These are phyloP conservation scores for Sebastolobus altivelis DNA, from an alignment of 2,797 vertebrate genomes.

Conservation along the genomic window DNA sequence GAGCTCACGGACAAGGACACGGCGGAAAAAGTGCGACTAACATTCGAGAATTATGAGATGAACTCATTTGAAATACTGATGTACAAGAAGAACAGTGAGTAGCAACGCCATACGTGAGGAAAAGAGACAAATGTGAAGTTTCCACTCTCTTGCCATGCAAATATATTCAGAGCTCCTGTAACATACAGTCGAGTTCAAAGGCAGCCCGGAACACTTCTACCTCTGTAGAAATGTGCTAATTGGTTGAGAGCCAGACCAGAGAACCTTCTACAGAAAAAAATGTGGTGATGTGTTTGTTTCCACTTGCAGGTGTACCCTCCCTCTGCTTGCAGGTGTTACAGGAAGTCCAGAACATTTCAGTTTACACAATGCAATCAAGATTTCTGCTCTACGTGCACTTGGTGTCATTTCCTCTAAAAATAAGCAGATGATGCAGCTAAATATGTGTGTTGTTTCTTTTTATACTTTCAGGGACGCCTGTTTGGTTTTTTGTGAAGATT, in stretches of 20 bases:
- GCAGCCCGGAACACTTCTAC: conserved; percentile 62
- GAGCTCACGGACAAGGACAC: conserved; percentile 99
- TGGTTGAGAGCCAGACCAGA: conserved; percentile 58
- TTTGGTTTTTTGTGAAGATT: conserved; percentile 99
- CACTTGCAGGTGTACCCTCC: conserved; percentile 28
- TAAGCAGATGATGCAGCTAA: conserved; percentile 21
- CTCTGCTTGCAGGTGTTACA: conserved; percentile 35
- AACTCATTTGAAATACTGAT: conserved; percentile 99
- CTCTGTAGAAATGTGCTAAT: conserved; percentile 69
- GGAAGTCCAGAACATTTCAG: conserved; percentile 24
- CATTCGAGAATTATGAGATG: conserved; percentile 99
- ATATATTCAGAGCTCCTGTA: conserved; percentile 66
- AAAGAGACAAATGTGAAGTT: conserved; percentile 13
- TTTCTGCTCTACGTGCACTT: neutral
- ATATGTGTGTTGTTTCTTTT: conserved; percentile 22
- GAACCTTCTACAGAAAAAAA: conserved; percentile 44
- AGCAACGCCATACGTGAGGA: neutral
- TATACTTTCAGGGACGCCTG: conserved; percentile 91
- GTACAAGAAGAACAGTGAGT: conserved; percentile 99
- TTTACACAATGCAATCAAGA: conserved; percentile 13
- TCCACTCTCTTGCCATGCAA: conserved; percentile 74
- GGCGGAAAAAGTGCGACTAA: conserved; percentile 95
- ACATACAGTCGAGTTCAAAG: conserved; percentile 72
- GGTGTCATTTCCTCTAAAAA: neutral
- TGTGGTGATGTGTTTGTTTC: conserved; percentile 43